Conservation (phyloP, 2,113 vertebrate species). For the Misgurnus mizolepis region DNA sequence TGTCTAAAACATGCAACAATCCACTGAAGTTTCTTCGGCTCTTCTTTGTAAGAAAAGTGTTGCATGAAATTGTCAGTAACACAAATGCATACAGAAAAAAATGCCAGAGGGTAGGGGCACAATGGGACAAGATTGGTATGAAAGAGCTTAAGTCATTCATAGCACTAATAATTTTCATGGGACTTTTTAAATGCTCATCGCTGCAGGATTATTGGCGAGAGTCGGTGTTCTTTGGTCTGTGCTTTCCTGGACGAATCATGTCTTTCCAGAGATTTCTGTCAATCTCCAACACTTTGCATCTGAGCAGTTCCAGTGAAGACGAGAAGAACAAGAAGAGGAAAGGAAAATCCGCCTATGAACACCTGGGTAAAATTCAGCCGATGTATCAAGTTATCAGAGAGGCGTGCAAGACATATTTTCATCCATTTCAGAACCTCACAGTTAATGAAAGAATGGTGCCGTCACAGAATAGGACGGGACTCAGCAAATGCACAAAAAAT, state of each 20-base stretch:
- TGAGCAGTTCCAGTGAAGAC: background rate
- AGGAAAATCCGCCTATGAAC: constrained; percentile 25
- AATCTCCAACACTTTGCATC: constrained; percentile 9
- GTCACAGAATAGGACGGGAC: background rate
- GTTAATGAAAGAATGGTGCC: constrained; percentile 15
- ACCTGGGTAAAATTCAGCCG: constrained; percentile 19
- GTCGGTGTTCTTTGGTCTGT: background rate
- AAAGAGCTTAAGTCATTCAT: background rate
- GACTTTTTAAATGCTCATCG: constrained; percentile 10
- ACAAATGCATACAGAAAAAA: constrained; percentile 3
- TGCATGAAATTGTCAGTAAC: background rate
- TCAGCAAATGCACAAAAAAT: background rate
- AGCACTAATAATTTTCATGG: constrained; percentile 6
- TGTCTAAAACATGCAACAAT: constrained; percentile 25
- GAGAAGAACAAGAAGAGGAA: background rate
- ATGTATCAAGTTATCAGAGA: background rate
- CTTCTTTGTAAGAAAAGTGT: background rate
- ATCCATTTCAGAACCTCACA: constrained; percentile 24
- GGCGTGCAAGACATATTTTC: constrained; percentile 17
- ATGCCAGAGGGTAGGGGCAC: background rate
- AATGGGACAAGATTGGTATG: background rate
- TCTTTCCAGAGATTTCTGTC: constrained; percentile 18
- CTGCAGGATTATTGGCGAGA: background rate
- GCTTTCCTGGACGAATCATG: constrained; percentile 17
- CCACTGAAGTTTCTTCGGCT: constrained; percentile 11